These are phyloP conservation scores for Nothoprocta perdicaria DNA, from an alignment of 2,113 vertebrate genomes.

Conservation along the genomic window DNA sequence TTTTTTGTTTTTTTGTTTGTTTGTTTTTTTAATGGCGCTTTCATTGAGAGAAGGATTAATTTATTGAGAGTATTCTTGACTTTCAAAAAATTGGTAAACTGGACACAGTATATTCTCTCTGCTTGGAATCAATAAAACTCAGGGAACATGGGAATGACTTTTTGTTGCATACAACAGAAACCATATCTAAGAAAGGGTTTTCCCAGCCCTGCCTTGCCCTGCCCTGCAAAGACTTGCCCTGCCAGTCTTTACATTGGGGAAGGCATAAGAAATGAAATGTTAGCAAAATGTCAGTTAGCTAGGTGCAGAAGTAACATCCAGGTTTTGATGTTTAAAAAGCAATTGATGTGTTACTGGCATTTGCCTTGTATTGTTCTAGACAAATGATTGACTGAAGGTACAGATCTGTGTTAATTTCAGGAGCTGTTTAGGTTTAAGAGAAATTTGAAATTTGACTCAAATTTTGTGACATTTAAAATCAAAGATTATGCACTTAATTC, in stretches of 20 bases:
- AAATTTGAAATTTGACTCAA: background rate
- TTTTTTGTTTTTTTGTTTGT: too few relatives aligned
- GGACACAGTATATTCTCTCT: background rate
- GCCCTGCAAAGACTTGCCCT: too few relatives aligned
- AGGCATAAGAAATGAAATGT: background rate
- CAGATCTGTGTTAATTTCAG: background rate
- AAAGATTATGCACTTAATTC: background rate
- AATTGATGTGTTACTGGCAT: too few relatives aligned
- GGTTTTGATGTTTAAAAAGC: too few relatives aligned
- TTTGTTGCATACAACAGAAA: background rate
- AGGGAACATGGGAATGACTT: background rate
- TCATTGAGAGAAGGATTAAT: background rate
- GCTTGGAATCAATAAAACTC: background rate
- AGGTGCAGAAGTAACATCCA: background rate
- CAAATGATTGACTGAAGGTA: background rate
- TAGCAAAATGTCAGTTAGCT: background rate
- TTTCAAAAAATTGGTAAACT: background rate
- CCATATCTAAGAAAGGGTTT: background rate
- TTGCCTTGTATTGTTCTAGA: too few relatives aligned
- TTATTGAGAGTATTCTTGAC: background rate
- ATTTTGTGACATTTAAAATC: background rate
- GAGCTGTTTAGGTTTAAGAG: background rate
- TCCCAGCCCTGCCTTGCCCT: background rate
- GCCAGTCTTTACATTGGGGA: background rate
- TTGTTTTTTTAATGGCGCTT: background rate